These are phyloP conservation scores for Brachionus sp. DNA, from an alignment of 1,140 invertebrate species.

Conservation along the genomic window DNA sequence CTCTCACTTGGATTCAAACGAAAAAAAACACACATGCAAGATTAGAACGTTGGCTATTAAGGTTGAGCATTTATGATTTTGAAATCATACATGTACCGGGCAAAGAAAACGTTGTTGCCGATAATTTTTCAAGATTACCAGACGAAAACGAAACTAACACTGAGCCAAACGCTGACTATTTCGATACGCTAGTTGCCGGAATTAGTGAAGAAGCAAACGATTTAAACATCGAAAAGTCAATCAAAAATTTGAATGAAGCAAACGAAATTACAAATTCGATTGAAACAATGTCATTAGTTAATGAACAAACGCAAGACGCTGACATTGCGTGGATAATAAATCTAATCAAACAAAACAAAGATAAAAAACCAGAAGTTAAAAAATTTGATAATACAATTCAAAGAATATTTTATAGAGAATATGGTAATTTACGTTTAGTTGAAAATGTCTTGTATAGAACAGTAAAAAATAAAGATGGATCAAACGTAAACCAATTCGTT, in stretches of 20 bases:
- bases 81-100: neutral
- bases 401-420: conserved; percentile 11
- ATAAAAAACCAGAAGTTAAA: conserved; percentile 19
- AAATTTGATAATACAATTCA: conserved; percentile 20
- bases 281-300: neutral
- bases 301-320: conserved; percentile 17
- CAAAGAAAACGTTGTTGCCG: neutral
- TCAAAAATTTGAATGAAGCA: neutral
- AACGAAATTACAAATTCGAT: neutral
- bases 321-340: conserved; percentile 15
- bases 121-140: conserved; percentile 47
- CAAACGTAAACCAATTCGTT: neutral
- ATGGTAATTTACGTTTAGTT: conserved; percentile 16
- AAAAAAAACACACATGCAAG: conserved; percentile 45
- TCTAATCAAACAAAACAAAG: conserved; percentile 18
- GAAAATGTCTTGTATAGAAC: conserved; percentile 6
- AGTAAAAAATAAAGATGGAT: neutral
- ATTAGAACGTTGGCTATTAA: neutral
- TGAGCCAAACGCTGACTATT: conserved; percentile 46
- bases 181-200: neutral
- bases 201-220: neutral
- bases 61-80: neutral
- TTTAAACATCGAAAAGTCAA: neutral
- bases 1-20: conserved; percentile 55
- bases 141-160: neutral